phyloP scores from a whole-genome alignment of 2,797 vertebrate species.

The Myiotriccus ornatus region DNA sequence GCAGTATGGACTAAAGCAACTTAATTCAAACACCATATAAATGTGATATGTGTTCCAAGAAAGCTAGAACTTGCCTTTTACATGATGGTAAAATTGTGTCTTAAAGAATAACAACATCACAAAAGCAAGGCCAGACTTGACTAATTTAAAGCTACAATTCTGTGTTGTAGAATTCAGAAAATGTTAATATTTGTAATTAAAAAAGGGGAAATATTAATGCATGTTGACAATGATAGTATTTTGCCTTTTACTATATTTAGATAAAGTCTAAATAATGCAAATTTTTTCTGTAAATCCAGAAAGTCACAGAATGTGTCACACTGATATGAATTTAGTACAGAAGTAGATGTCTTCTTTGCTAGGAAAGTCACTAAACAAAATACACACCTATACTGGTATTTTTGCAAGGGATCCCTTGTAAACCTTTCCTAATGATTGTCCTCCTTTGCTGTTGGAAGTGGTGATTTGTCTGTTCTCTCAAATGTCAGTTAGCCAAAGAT shows the following conservation, averaged over 20 bases:
- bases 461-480: slow-evolving; percentile 38
- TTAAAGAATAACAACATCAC: background rate
- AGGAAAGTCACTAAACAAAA: background rate
- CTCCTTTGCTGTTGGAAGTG: background rate
- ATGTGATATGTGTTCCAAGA: background rate
- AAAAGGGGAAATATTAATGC: background rate
- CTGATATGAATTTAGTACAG: background rate
- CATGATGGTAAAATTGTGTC: background rate
- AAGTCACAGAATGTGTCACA: background rate
- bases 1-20: background rate
- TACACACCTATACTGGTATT: background rate
- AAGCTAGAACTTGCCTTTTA: background rate
- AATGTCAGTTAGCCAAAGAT: slow-evolving; percentile 13
- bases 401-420: background rate
- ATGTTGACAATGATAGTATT: background rate
- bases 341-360: background rate
- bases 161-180: background rate
- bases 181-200: background rate
- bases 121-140: background rate
- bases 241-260: background rate
- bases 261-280: background rate
- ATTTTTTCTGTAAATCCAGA: background rate
- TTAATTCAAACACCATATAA: background rate
- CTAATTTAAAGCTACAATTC: background rate
- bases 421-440: background rate